phyloP scores from a whole-genome alignment of 2,797 vertebrate genomes.

The Huso huso region DNA sequence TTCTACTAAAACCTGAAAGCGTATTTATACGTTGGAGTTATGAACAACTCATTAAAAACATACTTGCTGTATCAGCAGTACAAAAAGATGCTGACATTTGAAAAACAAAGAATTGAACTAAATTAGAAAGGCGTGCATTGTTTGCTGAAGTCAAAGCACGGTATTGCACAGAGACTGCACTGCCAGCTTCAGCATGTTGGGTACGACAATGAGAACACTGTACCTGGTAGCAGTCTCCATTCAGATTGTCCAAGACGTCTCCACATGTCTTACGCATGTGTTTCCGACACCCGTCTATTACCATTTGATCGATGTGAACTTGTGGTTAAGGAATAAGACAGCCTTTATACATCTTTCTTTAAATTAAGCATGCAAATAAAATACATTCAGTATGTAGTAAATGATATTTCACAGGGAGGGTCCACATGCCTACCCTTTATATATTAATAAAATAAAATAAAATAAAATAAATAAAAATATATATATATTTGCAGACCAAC shows the following conservation, averaged over 20 bases:
- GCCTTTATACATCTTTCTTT: too few relatives aligned
- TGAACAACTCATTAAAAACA: neutral
- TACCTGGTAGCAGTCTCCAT: slow-evolving; percentile 96
- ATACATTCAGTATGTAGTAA: too few relatives aligned
- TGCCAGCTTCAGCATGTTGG: neutral
- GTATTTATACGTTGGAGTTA: neutral
- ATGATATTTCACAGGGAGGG: too few relatives aligned
- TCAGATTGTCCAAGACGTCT: slow-evolving; percentile 89
- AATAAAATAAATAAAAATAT: too few relatives aligned
- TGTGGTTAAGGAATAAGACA: slow-evolving; percentile 63
- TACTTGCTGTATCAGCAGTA: neutral
- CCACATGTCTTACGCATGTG: slow-evolving; percentile 95
- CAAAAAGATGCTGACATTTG: neutral
- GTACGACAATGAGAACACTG: slow-evolving; percentile 15
- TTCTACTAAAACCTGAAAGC: slow-evolving; percentile 79
- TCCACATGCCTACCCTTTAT: too few relatives aligned
- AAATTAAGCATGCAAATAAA: too few relatives aligned
- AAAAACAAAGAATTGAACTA: too few relatives aligned
- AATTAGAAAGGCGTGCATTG: neutral
- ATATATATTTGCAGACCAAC: too few relatives aligned
- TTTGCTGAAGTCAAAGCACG: neutral
- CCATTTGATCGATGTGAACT: slow-evolving; percentile 92
- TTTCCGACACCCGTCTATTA: slow-evolving; percentile 87
- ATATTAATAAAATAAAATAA: too few relatives aligned
- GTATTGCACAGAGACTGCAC: neutral